Conservation (phyloP, 2,797 vertebrate genomes). For the Pipistrellus pipistrellus region DNA sequence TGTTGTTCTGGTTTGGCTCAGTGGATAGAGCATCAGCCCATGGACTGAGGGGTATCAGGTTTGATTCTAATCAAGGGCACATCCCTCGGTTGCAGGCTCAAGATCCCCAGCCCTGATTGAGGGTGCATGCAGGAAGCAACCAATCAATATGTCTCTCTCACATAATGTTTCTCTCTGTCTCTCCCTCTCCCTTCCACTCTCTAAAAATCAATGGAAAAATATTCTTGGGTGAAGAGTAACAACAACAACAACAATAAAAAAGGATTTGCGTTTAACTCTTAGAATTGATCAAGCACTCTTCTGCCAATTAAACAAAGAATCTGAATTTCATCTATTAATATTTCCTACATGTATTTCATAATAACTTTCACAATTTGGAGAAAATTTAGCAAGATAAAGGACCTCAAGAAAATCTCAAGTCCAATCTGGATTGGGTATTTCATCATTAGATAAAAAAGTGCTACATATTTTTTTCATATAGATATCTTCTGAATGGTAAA, state of each 20-base stretch:
- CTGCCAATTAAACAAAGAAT: slow-evolving; percentile 12
- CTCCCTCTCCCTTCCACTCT: too few species aligned
- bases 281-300: slow-evolving; percentile 17
- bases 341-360: slow-evolving; percentile 41
- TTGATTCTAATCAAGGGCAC: too few species aligned
- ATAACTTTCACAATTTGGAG: slow-evolving; percentile 1
- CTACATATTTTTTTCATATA: background rate
- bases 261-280: background rate
- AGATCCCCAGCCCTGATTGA: too few species aligned
- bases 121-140: too few species aligned
- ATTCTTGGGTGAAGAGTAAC: too few species aligned
- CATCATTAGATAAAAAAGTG: slow-evolving; percentile 44
- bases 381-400: slow-evolving; percentile 29
- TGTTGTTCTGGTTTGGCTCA: background rate
- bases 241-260: background rate
- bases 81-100: too few species aligned
- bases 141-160: too few species aligned
- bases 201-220: too few species aligned
- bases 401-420: slow-evolving; percentile 13
- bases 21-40: too few species aligned
- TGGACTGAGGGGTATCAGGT: too few species aligned
- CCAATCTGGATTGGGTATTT: background rate
- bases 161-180: too few species aligned
- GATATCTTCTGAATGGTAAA: background rate
- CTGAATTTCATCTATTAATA: slow-evolving; percentile 33